These are phyloP conservation scores for Hypercompe scribonia DNA, from an alignment of 2,888 invertebrate genomes.

Conservation along the genomic window DNA sequence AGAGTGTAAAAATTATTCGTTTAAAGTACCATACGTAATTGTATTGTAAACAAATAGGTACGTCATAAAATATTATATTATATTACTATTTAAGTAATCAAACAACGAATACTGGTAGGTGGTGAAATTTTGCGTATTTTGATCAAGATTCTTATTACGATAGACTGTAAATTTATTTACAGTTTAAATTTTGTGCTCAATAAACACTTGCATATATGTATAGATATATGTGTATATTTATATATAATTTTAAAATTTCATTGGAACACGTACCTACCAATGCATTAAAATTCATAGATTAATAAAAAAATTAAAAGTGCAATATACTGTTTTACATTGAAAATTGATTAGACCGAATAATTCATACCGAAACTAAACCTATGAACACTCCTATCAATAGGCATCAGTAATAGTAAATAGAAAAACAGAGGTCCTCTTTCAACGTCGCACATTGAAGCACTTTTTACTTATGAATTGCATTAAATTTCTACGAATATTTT, in stretches of 20 bases:
- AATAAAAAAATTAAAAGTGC: too few species aligned
- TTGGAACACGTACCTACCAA: not conserved
- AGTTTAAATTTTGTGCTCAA: not conserved
- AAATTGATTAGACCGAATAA: too few species aligned
- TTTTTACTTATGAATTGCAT: too few species aligned
- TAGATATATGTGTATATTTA: too few species aligned
- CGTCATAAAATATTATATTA: not conserved
- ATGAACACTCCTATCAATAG: too few species aligned
- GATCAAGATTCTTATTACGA: not conserved
- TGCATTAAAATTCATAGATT: not conserved
- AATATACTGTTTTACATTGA: too few species aligned
- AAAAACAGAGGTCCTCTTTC: too few species aligned
- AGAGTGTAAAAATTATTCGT: not conserved
- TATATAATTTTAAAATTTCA: not conserved
- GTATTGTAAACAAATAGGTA: not conserved
- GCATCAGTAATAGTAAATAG: too few species aligned
- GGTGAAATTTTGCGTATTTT: not conserved
- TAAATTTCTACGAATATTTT: too few species aligned
- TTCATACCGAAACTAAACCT: too few species aligned
- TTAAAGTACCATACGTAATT: not conserved
- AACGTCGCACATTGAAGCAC: too few species aligned
- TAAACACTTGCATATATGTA: not conserved
- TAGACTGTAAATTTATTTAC: not conserved
- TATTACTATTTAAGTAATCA: not conserved
- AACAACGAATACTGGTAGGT: not conserved